Evolutionary conservation across 1,140 invertebrate species (phyloP).

Genomic region (Eumeta japonica): DNA sequence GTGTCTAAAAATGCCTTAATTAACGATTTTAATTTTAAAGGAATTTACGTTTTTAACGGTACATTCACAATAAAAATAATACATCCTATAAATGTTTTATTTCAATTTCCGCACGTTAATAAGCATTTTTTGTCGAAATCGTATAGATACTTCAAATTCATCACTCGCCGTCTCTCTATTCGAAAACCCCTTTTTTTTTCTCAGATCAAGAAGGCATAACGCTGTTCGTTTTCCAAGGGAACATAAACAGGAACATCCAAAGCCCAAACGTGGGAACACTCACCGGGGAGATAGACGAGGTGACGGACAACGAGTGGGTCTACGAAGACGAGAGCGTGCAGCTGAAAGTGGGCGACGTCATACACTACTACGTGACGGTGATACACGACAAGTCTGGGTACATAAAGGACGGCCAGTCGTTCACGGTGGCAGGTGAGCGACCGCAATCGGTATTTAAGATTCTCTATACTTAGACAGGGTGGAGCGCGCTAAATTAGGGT

Average conservation of each 20-base stretch:
- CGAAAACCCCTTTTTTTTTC: constrained; percentile 6
- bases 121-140: no score
- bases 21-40: no score
- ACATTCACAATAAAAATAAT: no score
- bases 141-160: no score
- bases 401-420: constrained; percentile 16
- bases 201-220: constrained; percentile 27
- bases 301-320: constrained; percentile 30
- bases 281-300: constrained; percentile 15
- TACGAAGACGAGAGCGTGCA: constrained; percentile 21
- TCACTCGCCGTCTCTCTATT: no score
- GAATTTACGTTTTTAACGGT: no score
- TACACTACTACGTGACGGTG: constrained; percentile 48
- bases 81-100: no score
- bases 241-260: constrained; percentile 28
- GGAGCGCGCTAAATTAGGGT: not conserved
- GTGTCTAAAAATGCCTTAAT: no score
- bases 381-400: constrained; percentile 24
- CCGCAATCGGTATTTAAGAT: not conserved
- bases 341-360: constrained; percentile 34
- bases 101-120: no score
- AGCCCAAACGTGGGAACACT: constrained; percentile 19
- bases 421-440: constrained; percentile 15
- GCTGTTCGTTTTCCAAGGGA: constrained; percentile 39
- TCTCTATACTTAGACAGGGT: not conserved